phyloP scores from a whole-genome alignment of 2,113 vertebrate genomes.

The Anarhynchus alexandrinus region DNA sequence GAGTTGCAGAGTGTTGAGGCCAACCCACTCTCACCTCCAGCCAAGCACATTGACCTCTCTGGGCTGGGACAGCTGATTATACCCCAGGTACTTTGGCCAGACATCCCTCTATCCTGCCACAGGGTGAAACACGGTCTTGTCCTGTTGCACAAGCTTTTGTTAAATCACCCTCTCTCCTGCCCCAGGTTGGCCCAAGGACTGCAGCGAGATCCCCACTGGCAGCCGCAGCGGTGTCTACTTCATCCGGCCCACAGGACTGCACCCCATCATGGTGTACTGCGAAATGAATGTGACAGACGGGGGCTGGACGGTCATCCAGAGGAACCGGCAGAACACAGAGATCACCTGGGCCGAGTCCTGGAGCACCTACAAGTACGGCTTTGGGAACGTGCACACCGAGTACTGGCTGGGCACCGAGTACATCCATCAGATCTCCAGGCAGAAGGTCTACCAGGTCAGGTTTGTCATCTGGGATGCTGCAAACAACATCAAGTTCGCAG shows the following conservation, averaged over 20 bases:
- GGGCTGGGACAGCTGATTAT: neutral
- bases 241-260: neutral
- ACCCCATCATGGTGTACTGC: slow-evolving; percentile 20
- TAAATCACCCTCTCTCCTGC: neutral
- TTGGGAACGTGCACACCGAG: neutral
- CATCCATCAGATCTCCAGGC: slow-evolving; percentile 45
- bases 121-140: neutral
- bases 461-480: neutral
- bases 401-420: slow-evolving; percentile 58
- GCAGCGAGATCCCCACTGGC: neutral
- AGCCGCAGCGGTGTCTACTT: neutral
- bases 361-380: slow-evolving; percentile 59
- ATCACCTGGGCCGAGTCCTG: slow-evolving; percentile 51
- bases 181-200: slow-evolving; percentile 42
- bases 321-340: neutral
- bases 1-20: neutral
- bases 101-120: neutral
- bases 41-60: neutral
- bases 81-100: neutral
- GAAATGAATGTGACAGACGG: neutral
- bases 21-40: neutral
- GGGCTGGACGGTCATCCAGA: slow-evolving; percentile 61
- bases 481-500: neutral
- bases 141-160: neutral
- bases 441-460: slow-evolving; percentile 40